Conservation (phyloP, 30 jellyfish, hydroid and myxozoan species). For the Pseudorhiza aurosa region DNA sequence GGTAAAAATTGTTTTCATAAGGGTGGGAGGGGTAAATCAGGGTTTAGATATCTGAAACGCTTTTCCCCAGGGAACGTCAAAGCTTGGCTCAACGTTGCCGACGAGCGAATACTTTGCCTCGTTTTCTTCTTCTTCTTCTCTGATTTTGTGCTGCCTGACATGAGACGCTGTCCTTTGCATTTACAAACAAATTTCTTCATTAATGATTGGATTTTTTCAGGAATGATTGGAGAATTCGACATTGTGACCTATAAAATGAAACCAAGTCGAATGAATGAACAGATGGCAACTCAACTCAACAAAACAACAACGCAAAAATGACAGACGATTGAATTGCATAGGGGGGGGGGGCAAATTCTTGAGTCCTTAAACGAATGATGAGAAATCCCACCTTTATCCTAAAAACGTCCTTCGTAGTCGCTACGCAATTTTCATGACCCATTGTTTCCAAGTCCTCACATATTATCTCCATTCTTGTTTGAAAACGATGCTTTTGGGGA, state of each 20-base stretch:
- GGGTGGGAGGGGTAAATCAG: slow-evolving; percentile 89
- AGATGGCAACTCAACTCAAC: not conserved
- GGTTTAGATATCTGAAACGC: slow-evolving; percentile 71
- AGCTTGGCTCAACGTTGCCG: slow-evolving; percentile 33
- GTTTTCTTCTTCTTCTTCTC: slow-evolving; percentile 14
- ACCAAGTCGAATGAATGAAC: not conserved
- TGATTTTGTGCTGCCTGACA: slow-evolving; percentile 26
- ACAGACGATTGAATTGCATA: too few species aligned
- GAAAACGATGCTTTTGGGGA: too few species aligned
- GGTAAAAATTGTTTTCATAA: too few species aligned
- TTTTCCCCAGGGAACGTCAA: slow-evolving; percentile 60
- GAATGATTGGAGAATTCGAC: slow-evolving; percentile 91
- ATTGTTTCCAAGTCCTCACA: too few species aligned
- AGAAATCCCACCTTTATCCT: too few species aligned
- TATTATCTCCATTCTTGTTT: too few species aligned
- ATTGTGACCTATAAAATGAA: slow-evolving; percentile 75
- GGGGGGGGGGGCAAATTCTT: too few species aligned
- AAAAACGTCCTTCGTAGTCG: too few species aligned
- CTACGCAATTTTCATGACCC: too few species aligned
- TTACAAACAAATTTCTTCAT: slow-evolving; percentile 92
- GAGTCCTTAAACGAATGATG: too few species aligned
- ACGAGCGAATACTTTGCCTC: not conserved
- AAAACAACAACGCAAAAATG: not conserved
- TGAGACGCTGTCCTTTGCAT: slow-evolving; percentile 86
- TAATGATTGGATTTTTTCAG: slow-evolving; percentile 84